Evolutionary conservation across 2,888 invertebrate genomes (phyloP).

Genomic region (Steinernema scapterisci): DNA sequence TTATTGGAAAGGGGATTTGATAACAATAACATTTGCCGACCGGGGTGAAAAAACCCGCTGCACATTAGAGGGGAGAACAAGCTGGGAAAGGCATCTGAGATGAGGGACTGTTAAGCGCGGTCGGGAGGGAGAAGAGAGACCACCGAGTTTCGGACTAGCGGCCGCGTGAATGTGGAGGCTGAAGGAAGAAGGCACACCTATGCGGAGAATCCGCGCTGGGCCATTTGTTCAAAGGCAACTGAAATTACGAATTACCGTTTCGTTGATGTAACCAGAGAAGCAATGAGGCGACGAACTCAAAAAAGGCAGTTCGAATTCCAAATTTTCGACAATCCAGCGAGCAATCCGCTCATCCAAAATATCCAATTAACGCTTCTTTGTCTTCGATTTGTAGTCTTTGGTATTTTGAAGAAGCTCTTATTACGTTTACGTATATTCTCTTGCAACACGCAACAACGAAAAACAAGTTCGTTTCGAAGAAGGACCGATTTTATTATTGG

Average conservation of each 20-base stretch:
- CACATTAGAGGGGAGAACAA: too few species aligned
- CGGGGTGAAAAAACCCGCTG: too few species aligned
- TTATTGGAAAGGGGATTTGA: neutral
- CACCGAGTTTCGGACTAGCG: too few species aligned
- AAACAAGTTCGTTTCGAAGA: neutral
- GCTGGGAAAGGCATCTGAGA: too few species aligned
- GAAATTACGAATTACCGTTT: neutral
- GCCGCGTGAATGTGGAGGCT: too few species aligned
- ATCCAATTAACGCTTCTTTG: neutral
- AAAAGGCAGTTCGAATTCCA: neutral
- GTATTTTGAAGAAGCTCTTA: neutral
- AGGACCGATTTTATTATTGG: conserved; percentile 2
- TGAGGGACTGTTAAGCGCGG: too few species aligned
- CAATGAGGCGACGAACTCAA: too few species aligned
- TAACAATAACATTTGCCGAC: neutral
- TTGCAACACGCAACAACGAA: neutral
- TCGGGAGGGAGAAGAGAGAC: too few species aligned
- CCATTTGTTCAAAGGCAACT: neutral
- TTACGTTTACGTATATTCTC: neutral
- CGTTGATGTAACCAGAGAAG: too few species aligned
- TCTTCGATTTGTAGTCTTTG: neutral
- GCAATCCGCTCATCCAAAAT: neutral
- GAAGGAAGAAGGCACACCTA: too few species aligned
- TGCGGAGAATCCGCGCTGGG: neutral
- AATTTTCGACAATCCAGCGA: neutral